Base-by-base conservation (phyloP, 2,888 invertebrate genomes). In the Aspidiotus rigidus region DNA sequence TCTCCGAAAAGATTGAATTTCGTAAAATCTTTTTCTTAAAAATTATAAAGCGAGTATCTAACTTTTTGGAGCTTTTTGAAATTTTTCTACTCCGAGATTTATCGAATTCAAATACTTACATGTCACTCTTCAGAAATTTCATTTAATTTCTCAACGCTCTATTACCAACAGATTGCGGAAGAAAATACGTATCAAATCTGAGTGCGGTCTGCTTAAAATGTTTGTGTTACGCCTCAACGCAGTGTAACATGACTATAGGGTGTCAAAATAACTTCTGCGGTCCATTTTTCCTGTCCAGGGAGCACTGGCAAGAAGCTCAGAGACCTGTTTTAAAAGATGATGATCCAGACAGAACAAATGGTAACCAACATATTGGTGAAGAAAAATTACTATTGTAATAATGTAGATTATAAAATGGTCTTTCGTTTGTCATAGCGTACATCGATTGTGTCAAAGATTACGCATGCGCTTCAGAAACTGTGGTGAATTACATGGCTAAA, bases 231-330 rank as follows among this genome's bases (percentile, higher is more conserved):
- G 81, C 80, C 1, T 83, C 84, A n/a, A 79, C 82, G 0, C 80
- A 81, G 1, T 85, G 84, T 72, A 81, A 84, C 75, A 74, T 80
- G 64, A 78, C 80, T 0, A 78, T 80, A 64, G 81, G 81, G 6
- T 85, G 85, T 56, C 70, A 71, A 0, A 79, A 77, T 0, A 84
- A 83, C 0, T 84, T 84, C 76, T 86, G 86, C 75, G 85, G 86
- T 0, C 84, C 85, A 0, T 85, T 83, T 77, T 82, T 82, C 76
- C 82, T 86, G 72, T 83, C 84, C 62, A 79, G 81, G 73, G 79
- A 84, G 7, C 86, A 86, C 76, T 86, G 86, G 86, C 80, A 81
- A 6, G 86, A 86, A 72, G 84, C 84, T 2, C 85, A 83, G 1
- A 81, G 81, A 73, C 67, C 72, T 2, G 83, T 81, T 2, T 74